Evolutionary conservation across 2,113 vertebrate genomes (phyloP).

Genomic region (Phyllopteryx taeniolatus): DNA sequence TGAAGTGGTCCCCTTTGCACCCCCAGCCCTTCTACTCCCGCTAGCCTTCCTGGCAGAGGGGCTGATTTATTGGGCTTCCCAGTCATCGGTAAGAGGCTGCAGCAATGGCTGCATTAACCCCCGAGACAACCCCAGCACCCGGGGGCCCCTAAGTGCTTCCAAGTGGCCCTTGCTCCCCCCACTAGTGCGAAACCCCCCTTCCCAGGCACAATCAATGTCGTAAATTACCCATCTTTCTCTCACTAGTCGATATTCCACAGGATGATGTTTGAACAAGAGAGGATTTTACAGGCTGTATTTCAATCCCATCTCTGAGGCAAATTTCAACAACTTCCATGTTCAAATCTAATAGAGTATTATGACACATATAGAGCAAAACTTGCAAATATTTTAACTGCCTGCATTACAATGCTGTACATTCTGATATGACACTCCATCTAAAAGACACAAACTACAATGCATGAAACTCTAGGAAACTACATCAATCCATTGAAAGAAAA

Average conservation of each 20-base stretch:
- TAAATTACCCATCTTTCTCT: slow-evolving; percentile 68
- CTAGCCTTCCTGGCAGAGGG: slow-evolving; percentile 65
- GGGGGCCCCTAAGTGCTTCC: slow-evolving; percentile 65
- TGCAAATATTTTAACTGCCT: neutral
- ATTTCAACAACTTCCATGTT: neutral
- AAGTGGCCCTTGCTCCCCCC: slow-evolving; percentile 55
- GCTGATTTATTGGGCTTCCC: slow-evolving; percentile 72
- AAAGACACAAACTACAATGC: neutral
- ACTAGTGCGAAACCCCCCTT: slow-evolving; percentile 34
- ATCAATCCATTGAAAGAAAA: no score
- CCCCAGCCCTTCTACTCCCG: slow-evolving; percentile 33
- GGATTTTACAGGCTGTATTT: slow-evolving; percentile 45
- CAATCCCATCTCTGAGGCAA: slow-evolving; percentile 26
- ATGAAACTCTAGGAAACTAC: no score
- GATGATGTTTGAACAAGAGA: slow-evolving; percentile 44
- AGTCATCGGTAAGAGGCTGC: slow-evolving; percentile 66
- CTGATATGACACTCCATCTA: neutral
- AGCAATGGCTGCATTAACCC: slow-evolving; percentile 72
- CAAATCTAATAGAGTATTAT: neutral
- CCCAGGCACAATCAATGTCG: slow-evolving; percentile 55
- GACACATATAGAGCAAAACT: neutral
- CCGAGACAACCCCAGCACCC: slow-evolving; percentile 63
- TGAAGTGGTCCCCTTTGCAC: slow-evolving; percentile 60
- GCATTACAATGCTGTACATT: neutral
- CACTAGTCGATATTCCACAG: slow-evolving; percentile 47